These are phyloP conservation scores for Amorpha juglandis DNA, from an alignment of 2,888 invertebrate species.

Conservation along the genomic window DNA sequence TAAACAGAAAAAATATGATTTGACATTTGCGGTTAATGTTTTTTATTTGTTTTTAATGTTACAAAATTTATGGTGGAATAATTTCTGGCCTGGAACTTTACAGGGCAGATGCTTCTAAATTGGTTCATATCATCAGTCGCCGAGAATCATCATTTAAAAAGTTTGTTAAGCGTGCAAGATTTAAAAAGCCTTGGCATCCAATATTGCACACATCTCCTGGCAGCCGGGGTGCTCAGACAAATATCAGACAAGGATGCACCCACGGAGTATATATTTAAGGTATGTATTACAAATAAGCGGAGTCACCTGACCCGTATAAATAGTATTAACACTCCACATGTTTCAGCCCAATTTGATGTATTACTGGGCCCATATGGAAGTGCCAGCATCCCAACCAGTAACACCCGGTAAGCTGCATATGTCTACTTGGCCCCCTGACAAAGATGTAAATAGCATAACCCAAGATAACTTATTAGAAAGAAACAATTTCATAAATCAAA, in stretches of 20 bases:
- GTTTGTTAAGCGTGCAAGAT: constrained; percentile 87
- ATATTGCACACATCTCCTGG: constrained; percentile 93
- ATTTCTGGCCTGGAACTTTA: constrained; percentile 47
- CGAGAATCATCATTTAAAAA: constrained; percentile 87
- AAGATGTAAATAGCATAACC: constrained; percentile 51
- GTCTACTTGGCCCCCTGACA: constrained; percentile 89
- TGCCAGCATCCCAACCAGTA: constrained; percentile 86
- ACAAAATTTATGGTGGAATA: constrained; percentile 21
- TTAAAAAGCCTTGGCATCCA: constrained; percentile 90
- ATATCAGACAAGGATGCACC: constrained; percentile 90
- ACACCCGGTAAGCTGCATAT: constrained; percentile 90
- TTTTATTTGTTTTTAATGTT: constrained; percentile 27
- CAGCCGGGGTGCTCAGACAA: constrained; percentile 93
- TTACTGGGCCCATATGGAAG: constrained; percentile 94
- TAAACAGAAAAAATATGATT: too few species aligned
- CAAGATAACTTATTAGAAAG: constrained; percentile 52
- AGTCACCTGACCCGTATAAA: not conserved
- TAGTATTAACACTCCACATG: not conserved
- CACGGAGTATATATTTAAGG: constrained; percentile 88
- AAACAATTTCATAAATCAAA: constrained; percentile 59
- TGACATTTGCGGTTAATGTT: constrained; percentile 9
- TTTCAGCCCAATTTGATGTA: constrained; percentile 95
- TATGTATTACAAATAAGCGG: constrained; percentile 49
- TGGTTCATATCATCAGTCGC: constrained; percentile 93
- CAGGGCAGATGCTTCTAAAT: constrained; percentile 96